A percentile compares a stretch with the other conserved stretches of the same genome.
Evolutionary conservation across 2,113 vertebrate species (phyloP).

Genomic region (Coptodon bakossiorum): DNA sequence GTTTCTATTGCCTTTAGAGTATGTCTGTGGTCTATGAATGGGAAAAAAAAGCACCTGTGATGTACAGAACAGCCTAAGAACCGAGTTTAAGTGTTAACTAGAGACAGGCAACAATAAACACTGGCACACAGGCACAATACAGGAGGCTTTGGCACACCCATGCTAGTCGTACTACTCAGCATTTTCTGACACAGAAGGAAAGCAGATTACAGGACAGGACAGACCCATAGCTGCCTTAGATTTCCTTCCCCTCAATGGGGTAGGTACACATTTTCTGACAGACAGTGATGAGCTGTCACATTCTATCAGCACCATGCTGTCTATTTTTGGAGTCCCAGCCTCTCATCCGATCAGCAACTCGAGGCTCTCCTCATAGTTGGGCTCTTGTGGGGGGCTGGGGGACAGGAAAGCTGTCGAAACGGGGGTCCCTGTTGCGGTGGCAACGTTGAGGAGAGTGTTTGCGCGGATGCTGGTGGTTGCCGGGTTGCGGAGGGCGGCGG

Average conservation of each 20-base stretch:
- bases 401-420: slow-evolving; percentile 87
- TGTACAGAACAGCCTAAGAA: slow-evolving; percentile 36
- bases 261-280: slow-evolving; percentile 34
- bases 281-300: slow-evolving; percentile 49
- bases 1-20: slow-evolving; percentile 56
- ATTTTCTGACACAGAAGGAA: slow-evolving; percentile 68
- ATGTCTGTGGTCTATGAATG: slow-evolving; percentile 32
- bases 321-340: slow-evolving; percentile 15
- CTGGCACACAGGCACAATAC: slow-evolving; percentile 60
- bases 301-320: slow-evolving; percentile 59
- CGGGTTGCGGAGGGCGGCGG: slow-evolving; percentile 78
- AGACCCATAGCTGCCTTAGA: slow-evolving; percentile 64
- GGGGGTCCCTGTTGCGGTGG: slow-evolving; percentile 78
- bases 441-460: slow-evolving; percentile 65
- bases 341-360: slow-evolving; percentile 84
- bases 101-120: slow-evolving; percentile 51
- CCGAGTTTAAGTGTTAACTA: slow-evolving; percentile 45
- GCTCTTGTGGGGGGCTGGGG: slow-evolving; percentile 87
- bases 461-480: slow-evolving; percentile 57
- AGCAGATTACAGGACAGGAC: slow-evolving; percentile 65
- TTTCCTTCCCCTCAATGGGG: slow-evolving; percentile 1
- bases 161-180: slow-evolving; percentile 73
- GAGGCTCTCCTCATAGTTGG: slow-evolving; percentile 92
- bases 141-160: slow-evolving; percentile 68
- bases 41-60: slow-evolving; percentile 33